Base-by-base conservation (phyloP, 2,113 vertebrate genomes). In the Amblyopsis rosae region DNA sequence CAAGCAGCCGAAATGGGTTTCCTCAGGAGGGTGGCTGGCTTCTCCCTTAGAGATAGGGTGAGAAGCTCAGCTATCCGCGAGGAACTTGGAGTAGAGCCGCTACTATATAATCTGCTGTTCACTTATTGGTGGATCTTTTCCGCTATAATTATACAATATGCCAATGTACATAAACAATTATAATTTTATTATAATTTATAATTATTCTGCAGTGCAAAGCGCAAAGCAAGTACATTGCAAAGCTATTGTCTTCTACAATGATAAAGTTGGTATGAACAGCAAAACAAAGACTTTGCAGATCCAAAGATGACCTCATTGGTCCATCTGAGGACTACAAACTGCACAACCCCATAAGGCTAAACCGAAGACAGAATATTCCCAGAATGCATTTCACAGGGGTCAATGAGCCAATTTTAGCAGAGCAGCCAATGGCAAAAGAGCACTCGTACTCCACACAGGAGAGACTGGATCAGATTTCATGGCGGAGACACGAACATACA, bases 321-420 rank as follows among this genome's bases (percentile, higher is more conserved):
- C 10, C 45, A 12, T 68, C 68, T 63, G 48, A 81, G 70, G 66
- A 79, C 60, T 56, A 75, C 72, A 79, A 70, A 57, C 79, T 64
- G 72, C 51, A 59, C 57, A 67, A 58, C 87, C 83, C 72, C 87
- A 90, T 84, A 90, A 91, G 89, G 90, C 88, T 82, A 88, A 82
- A 79, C 76, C 67, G 86, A 89, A 86, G 58, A 72, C 76, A 86
- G 57, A 55, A 88, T 88, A 90, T 91, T 91, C 89, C 88, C 90
- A 92, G 89, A 87, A 91, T 93, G 90, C 90, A 92, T 90, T 92
- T 88, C 85, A 89, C 70, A 81, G 85, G 86, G 89, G 90, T 89
- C 92, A 90, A 66, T 72, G 69, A 85, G 86, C 86, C 90, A 91
- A 90, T 91, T 91, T 90, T 93, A 92, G 90, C 84, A 65, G 64